A percentile compares a stretch with the other conserved stretches of the same genome.
Evolutionary conservation across 2,888 invertebrate genomes (phyloP).

Genomic region (Drosophila nr. medialis): DNA sequence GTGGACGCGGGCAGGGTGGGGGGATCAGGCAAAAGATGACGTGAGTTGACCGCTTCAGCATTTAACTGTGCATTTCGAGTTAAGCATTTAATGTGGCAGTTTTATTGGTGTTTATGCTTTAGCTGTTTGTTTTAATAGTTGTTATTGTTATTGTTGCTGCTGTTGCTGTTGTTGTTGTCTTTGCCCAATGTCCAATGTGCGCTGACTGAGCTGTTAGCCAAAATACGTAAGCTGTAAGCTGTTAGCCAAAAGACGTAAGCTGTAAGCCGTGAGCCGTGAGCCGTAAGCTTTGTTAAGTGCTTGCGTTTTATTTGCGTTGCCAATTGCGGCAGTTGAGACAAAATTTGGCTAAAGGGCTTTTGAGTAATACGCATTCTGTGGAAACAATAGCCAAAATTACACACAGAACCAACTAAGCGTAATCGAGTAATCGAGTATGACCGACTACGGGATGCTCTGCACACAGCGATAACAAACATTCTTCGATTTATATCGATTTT

Average conservation of each 20-base stretch:
- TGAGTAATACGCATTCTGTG: not conserved
- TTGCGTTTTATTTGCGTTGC: constrained; percentile 31
- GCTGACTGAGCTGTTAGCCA: not conserved
- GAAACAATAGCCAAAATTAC: constrained; percentile 8
- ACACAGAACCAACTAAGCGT: not conserved
- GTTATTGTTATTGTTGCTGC: not conserved
- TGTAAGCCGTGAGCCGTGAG: not conserved
- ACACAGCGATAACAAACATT: not conserved
- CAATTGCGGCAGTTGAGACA: constrained; percentile 8
- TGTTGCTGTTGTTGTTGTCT: constrained; percentile 6
- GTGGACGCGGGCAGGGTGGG: not conserved
- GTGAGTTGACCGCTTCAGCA: constrained; percentile 38
- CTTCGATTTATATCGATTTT: not conserved
- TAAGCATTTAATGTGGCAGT: constrained; percentile 19
- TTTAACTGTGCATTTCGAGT: constrained; percentile 62
- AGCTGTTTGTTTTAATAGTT: constrained; percentile 12
- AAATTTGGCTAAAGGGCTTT: constrained; percentile 19
- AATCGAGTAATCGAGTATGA: not conserved
- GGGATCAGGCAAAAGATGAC: constrained; percentile 24
- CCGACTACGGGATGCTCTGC: not conserved
- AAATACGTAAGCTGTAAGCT: not conserved
- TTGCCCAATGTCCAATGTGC: constrained; percentile 20
- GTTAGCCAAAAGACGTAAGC: not conserved
- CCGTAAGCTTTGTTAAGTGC: constrained; percentile 29
- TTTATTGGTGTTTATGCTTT: constrained; percentile 32